These are phyloP conservation scores for Potamarius usumacintae DNA, from an alignment of 2,113 vertebrate species.

Conservation along the genomic window DNA sequence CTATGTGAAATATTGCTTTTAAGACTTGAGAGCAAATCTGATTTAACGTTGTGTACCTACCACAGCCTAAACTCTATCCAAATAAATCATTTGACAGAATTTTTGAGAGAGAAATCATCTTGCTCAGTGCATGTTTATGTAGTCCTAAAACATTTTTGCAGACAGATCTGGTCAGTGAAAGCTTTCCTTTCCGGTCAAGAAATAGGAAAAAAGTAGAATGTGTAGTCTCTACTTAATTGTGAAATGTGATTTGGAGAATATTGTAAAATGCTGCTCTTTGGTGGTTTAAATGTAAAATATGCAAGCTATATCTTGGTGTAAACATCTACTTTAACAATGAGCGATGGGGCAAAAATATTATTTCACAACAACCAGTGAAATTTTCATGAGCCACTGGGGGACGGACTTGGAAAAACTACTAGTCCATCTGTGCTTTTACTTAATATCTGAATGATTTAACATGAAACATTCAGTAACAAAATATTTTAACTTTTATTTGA, in stretches of 20 bases:
- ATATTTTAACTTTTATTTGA: neutral
- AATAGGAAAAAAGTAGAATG: neutral
- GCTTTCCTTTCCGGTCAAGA: neutral
- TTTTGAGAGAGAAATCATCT: neutral
- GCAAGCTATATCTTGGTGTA: neutral
- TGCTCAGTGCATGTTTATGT: neutral
- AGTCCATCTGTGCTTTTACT: no score
- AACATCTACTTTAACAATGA: no score
- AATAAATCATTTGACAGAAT: neutral
- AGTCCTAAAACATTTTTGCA: neutral
- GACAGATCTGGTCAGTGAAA: neutral
- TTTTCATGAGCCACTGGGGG: neutral
- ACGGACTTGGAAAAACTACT: no score
- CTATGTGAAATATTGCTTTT: slow-evolving; percentile 1
- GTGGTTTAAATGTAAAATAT: neutral
- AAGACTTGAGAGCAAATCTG: neutral
- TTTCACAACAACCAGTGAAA: neutral
- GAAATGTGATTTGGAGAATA: neutral
- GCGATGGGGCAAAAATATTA: no score
- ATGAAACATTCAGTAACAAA: neutral
- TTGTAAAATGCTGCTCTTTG: no score
- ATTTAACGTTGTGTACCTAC: neutral
- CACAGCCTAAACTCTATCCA: neutral
- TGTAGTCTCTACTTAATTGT: neutral
- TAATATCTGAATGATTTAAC: neutral